These are phyloP conservation scores for Thalassaphorura encarpata DNA, from an alignment of 1,140 invertebrate genomes.

Conservation along the genomic window DNA sequence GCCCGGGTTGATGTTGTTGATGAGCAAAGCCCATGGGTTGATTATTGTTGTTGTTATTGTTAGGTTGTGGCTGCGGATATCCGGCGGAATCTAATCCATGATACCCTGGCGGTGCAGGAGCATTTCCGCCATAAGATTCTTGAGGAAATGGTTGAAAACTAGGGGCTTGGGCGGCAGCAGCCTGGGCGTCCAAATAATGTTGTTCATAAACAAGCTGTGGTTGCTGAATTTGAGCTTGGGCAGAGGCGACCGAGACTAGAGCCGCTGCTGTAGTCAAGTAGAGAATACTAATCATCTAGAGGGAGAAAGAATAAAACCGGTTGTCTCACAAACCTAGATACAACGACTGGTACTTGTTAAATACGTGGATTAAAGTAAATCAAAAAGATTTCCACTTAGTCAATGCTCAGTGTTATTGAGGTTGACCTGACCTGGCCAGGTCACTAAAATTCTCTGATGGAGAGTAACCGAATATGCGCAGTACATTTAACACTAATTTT, in stretches of 20 bases:
- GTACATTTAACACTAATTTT: no score
- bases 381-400: no score
- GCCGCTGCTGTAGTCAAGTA: not conserved
- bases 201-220: conserved; percentile 2
- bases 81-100: not conserved
- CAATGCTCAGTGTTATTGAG: no score
- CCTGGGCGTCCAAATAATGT: not conserved
- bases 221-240: not conserved
- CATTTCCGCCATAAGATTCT: not conserved
- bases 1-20: not conserved
- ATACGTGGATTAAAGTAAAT: no score
- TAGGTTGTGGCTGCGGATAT: not conserved
- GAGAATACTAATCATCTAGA: conserved; percentile 7
- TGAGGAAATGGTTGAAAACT: not conserved
- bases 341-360: no score
- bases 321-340: conserved; percentile 12
- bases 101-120: not conserved
- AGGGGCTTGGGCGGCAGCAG: not conserved
- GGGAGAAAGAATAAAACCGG: not conserved
- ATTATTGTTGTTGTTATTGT: not conserved
- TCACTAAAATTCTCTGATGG: no score
- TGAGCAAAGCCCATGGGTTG: no score
- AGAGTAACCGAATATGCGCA: no score
- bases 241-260: not conserved
- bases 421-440: no score